phyloP scores from a whole-genome alignment of 2,797 vertebrate genomes.

The Steatocranus sp. region DNA sequence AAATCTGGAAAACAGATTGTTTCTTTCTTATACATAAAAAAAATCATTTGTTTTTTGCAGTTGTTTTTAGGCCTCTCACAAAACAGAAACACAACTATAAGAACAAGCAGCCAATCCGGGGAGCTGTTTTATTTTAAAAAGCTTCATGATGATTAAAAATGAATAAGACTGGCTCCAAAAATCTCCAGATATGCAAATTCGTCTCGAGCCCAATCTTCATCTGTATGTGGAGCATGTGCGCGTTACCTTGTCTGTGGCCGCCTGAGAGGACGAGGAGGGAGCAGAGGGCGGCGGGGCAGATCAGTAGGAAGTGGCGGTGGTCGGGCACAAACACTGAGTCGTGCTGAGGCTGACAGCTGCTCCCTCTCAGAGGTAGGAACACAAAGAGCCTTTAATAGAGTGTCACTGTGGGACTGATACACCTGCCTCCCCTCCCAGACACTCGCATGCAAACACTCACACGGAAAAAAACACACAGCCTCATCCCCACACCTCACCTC shows the following conservation, averaged over 20 bases:
- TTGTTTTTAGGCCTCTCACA: not conserved
- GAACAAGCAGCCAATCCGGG: not conserved
- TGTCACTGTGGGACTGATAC: constrained; percentile 36
- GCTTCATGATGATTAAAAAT: constrained; percentile 2
- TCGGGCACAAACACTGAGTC: constrained; percentile 20
- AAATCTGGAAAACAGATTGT: not conserved
- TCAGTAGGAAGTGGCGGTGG: constrained; percentile 14
- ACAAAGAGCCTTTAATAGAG: constrained; percentile 63
- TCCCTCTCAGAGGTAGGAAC: constrained; percentile 41
- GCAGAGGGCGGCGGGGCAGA: constrained; percentile 30
- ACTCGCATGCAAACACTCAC: not conserved
- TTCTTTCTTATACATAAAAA: not conserved
- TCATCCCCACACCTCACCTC: constrained; percentile 36
- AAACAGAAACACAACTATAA: not conserved
- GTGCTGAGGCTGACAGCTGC: constrained; percentile 57
- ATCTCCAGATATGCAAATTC: constrained; percentile 3
- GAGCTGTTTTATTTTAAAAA: not conserved
- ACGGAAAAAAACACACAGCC: constrained; percentile 1
- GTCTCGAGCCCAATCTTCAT: not conserved
- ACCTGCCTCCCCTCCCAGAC: not conserved
- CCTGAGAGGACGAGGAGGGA: constrained; percentile 23
- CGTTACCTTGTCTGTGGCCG: constrained; percentile 17
- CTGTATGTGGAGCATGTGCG: constrained; percentile 9
- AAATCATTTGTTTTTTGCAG: not conserved
- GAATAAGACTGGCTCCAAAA: not conserved